Evolutionary conservation across 1,140 invertebrate species (phyloP).

Genomic region (Bacillus rossius): DNA sequence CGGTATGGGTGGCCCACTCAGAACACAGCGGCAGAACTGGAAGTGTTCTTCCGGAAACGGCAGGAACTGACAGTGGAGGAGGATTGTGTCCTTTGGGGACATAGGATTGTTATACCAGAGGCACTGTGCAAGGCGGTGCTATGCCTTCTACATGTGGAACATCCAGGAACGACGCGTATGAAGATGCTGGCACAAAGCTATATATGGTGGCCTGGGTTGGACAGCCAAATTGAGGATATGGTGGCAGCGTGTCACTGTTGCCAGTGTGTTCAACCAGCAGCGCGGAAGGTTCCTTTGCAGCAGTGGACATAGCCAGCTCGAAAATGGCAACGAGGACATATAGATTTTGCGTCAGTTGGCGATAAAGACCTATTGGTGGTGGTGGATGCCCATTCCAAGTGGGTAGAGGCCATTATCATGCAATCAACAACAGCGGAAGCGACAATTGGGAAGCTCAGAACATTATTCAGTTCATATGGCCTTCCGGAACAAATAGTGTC

Average conservation of each 20-base stretch:
- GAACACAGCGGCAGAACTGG: background rate
- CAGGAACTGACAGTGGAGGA: background rate
- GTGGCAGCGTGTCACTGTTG: background rate
- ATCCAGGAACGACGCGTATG: background rate
- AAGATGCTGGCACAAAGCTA: background rate
- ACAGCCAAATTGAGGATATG: background rate
- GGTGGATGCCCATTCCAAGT: background rate
- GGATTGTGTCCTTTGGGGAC: background rate
- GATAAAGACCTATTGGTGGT: background rate
- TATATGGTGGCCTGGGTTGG: background rate
- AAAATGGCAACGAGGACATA: background rate
- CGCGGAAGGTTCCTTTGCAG: background rate
- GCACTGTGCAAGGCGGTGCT: background rate
- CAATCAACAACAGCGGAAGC: background rate
- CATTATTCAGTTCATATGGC: background rate
- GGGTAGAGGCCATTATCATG: background rate
- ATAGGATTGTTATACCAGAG: background rate
- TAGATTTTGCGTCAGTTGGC: background rate
- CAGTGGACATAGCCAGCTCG: background rate
- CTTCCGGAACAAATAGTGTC: conserved; percentile 8
- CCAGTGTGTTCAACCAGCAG: background rate
- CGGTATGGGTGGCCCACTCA: background rate
- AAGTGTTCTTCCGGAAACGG: background rate
- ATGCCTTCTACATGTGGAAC: background rate
- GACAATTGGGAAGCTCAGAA: background rate